A percentile compares a stretch with the other conserved stretches of the same genome.
phyloP scores from a whole-genome alignment of 2,797 vertebrate genomes.

The Anguilla obscura region DNA sequence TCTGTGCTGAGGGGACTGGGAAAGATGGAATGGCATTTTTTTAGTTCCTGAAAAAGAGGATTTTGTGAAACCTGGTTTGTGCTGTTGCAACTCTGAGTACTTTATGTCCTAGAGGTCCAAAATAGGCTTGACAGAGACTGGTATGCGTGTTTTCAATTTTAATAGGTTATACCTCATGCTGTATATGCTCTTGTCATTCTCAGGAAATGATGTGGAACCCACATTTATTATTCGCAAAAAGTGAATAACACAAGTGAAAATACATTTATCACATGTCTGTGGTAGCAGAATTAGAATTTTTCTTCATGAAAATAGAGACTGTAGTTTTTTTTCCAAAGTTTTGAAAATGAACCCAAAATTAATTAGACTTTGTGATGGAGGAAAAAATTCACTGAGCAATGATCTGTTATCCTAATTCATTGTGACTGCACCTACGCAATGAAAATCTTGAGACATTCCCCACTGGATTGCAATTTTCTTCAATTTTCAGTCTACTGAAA shows the following conservation, averaged over 20 bases:
- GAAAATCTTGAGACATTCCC: not conserved
- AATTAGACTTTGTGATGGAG: conserved; percentile 48
- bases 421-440: conserved; percentile 23
- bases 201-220: not conserved
- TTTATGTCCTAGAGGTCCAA: not conserved
- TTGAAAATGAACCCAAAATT: conserved; percentile 44
- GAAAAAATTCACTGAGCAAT: conserved; percentile 33
- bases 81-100: not conserved
- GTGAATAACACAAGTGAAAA: not conserved
- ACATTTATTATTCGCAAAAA: not conserved
- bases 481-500: not conserved
- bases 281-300: not conserved
- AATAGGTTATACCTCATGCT: not conserved
- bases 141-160: not conserved
- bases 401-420: conserved; percentile 24
- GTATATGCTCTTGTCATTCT: not conserved
- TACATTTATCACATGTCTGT: not conserved
- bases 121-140: not conserved
- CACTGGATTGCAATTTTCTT: not conserved
- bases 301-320: not conserved
- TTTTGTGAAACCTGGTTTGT: not conserved
- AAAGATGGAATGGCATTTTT: not conserved
- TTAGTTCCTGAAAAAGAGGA: not conserved
- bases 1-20: not conserved
- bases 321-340: not conserved